phyloP scores from a whole-genome alignment of 2,113 vertebrate genomes.

The Cebidichthys violaceus region DNA sequence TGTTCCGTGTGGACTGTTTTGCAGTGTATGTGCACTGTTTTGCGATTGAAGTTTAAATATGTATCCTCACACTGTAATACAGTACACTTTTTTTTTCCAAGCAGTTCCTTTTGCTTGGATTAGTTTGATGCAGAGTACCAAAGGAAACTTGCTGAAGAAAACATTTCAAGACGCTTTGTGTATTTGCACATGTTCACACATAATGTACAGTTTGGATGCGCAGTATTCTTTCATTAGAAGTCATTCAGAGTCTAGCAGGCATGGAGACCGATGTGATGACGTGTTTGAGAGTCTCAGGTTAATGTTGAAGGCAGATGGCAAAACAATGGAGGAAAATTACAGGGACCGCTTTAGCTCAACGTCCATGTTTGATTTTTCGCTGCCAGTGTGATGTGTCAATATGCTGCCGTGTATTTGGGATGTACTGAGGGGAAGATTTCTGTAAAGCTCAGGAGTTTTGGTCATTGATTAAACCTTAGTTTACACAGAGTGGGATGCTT shows the following conservation, averaged over 20 bases:
- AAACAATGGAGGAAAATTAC: constrained; percentile 2
- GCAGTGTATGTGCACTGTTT: constrained; percentile 16
- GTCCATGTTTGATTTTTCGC: constrained; percentile 9
- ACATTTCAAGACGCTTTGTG: not conserved
- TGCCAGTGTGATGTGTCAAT: constrained; percentile 30
- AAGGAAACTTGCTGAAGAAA: constrained; percentile 32
- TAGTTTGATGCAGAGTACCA: constrained; percentile 28
- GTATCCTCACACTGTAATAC: constrained; percentile 11
- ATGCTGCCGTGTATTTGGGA: constrained; percentile 28
- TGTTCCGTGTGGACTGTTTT: constrained; percentile 20
- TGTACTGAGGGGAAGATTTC: constrained; percentile 13
- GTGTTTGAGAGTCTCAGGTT: constrained; percentile 52
- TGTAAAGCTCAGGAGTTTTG: constrained; percentile 33
- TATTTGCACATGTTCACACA: constrained; percentile 27
- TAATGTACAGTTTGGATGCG: not conserved
- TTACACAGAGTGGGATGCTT: constrained; percentile 1
- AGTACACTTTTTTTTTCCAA: not conserved
- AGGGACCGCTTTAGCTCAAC: constrained; percentile 2
- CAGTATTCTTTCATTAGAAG: not conserved
- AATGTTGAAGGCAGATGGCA: constrained; percentile 28
- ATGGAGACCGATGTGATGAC: not conserved
- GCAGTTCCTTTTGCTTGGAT: not conserved
- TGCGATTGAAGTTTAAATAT: constrained; percentile 13
- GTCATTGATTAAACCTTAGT: constrained; percentile 11
- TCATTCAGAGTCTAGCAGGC: not conserved